Base-by-base conservation (phyloP, 2,888 invertebrate species). In the Ligdia adustata region DNA sequence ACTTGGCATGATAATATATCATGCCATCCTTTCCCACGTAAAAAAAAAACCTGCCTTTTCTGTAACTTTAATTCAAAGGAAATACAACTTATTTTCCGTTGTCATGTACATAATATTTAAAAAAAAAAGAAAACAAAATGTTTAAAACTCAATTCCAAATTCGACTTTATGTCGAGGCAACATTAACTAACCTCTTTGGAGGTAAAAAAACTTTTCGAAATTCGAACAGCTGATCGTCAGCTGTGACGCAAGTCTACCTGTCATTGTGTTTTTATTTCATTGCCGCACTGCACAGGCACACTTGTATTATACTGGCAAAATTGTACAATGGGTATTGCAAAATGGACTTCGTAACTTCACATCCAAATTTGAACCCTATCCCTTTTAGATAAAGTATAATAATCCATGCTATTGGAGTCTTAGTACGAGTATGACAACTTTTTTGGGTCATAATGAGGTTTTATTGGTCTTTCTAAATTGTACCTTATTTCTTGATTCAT, bases 211-310 rank as follows among this genome's bases (percentile, higher is more conserved):
- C 43, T 34, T 35, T 33, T 38, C 18, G 9, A 47, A 38, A 12
- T 48, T 42, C 13, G 41, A 73, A 76, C 80, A 80, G 80, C 80
- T 81, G 80, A 78, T 59, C 47, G 62, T 75, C 78, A 75, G 77
- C 75, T 79, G 78, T 67, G 52, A 54, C 41, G 55, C 57, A 66
- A 62, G 44, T 47, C 49, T 72, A 68, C 68, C 69, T 74, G 71
- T 65, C 27, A 33, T 59, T 62, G 59, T 62, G 53, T 57, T 64
- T 66, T 65, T 65, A 62, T 42, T 14, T 45, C 55, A 46, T 52
- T 40, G 51, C 32, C 39, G 15, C 16, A 34, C 24, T 49, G 46
- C 16, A 49, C 51, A 38, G 45, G 52, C 64, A 64, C 61, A 64
- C 70, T 69, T 70, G 70, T 64, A 61, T 52, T 62, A 63, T 52